Conservation (phyloP, 2,888 invertebrate genomes). For the Corythucha ciliata region DNA sequence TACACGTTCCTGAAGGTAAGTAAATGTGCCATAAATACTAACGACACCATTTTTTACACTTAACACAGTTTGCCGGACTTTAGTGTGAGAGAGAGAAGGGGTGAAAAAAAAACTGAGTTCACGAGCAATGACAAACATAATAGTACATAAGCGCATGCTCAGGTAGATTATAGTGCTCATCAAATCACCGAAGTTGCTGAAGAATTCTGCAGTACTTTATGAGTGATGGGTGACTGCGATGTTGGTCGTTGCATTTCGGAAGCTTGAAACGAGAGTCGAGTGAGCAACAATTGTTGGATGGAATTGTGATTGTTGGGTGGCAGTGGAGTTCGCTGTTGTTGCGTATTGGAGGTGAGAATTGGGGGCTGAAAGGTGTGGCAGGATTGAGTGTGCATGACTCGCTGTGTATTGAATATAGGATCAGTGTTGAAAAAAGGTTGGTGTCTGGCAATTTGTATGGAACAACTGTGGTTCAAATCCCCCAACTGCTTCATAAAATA, state of each 20-base stretch:
- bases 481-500: constrained; percentile 9
- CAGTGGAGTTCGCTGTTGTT: too few relatives aligned
- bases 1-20: constrained; percentile 8
- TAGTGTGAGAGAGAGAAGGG: neutral
- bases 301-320: too few relatives aligned
- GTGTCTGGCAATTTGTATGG: constrained; percentile 2
- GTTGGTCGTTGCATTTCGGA: too few relatives aligned
- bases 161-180: neutral
- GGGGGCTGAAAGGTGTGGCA: constrained; percentile 1
- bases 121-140: constrained; percentile 7
- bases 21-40: constrained; percentile 3
- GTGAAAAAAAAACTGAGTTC: neutral
- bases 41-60: neutral
- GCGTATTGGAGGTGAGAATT: neutral
- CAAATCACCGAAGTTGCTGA: neutral
- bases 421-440: neutral
- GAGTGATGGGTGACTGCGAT: constrained; percentile 1
- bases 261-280: too few relatives aligned
- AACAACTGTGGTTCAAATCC: constrained; percentile 1
- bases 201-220: neutral
- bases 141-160: neutral
- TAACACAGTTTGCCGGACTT: neutral
- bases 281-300: too few relatives aligned
- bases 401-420: neutral
- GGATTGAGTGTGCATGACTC: neutral